These are phyloP conservation scores for Hemibagrus guttatus DNA, from an alignment of 2,797 vertebrate species.

Conservation along the genomic window DNA sequence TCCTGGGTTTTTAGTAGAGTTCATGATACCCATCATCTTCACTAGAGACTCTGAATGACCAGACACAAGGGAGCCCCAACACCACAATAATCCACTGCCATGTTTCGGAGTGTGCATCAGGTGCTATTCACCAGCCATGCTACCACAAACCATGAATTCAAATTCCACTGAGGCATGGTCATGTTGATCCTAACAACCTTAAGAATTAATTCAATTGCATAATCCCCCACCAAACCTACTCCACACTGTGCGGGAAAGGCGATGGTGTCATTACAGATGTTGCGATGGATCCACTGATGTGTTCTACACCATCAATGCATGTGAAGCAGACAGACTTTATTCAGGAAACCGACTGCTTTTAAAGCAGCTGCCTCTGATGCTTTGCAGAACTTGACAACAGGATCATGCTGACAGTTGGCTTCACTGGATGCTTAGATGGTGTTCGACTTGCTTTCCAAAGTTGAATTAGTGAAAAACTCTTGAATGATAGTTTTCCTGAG, in stretches of 20 bases:
- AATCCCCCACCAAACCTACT: background rate
- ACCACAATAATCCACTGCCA: background rate
- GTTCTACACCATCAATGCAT: background rate
- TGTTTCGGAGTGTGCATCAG: background rate
- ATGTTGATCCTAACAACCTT: background rate
- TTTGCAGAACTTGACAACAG: slow-evolving; percentile 7
- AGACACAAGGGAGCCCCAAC: background rate
- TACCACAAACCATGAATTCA: background rate
- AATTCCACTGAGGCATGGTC: background rate
- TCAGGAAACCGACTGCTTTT: background rate
- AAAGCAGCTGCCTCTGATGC: background rate
- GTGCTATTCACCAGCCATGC: background rate
- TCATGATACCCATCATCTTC: background rate
- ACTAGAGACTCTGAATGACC: background rate
- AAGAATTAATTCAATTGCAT: background rate
- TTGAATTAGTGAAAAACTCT: background rate
- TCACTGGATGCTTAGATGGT: background rate
- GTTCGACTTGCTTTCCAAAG: background rate
- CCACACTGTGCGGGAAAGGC: background rate
- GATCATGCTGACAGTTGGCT: background rate
- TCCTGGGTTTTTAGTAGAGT: background rate
- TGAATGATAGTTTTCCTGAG: background rate
- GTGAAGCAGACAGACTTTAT: background rate
- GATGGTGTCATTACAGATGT: slow-evolving; percentile 3
- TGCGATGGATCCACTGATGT: background rate